Conservation (phyloP, 2,113 vertebrate species). For the Antigone vipio region DNA sequence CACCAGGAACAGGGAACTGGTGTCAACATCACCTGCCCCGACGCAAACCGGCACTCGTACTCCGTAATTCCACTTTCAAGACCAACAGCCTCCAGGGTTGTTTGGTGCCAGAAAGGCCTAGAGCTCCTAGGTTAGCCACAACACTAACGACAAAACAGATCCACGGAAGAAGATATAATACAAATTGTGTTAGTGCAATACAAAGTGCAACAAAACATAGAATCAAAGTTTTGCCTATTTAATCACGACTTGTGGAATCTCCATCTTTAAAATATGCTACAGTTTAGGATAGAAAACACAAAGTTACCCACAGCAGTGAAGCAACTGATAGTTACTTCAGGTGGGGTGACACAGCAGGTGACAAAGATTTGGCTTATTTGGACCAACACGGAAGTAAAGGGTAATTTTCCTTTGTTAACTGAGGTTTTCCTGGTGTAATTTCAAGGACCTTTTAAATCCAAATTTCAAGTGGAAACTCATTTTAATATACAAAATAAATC, state of each 20-base stretch:
- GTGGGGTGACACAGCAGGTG: no score
- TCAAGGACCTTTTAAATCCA: not conserved
- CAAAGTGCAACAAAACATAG: rapidly evolving
- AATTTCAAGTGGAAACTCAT: not conserved
- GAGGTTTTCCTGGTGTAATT: not conserved
- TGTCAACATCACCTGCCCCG: not conserved
- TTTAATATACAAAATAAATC: not conserved
- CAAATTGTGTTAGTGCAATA: no score
- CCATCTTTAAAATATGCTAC: not conserved
- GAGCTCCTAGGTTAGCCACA: not conserved
- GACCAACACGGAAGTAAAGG: not conserved
- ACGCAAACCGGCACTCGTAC: rapidly evolving
- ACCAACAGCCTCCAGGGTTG: not conserved
- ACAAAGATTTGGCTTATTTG: not conserved
- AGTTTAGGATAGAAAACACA: not conserved
- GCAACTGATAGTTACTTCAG: not conserved
- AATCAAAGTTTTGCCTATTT: not conserved
- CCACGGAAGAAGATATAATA: rapidly evolving
- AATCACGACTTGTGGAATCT: rapidly evolving
- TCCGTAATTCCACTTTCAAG: rapidly evolving
- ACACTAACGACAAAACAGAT: no score
- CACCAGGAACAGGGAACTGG: rapidly evolving
- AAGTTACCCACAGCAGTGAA: not conserved
- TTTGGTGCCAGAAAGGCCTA: not conserved
- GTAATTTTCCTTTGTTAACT: not conserved